Percentiles rank a stretch among this genome's conserved stretches.
phyloP scores from a whole-genome alignment of 2,888 invertebrate genomes.

The Cerceris ruficornis region DNA sequence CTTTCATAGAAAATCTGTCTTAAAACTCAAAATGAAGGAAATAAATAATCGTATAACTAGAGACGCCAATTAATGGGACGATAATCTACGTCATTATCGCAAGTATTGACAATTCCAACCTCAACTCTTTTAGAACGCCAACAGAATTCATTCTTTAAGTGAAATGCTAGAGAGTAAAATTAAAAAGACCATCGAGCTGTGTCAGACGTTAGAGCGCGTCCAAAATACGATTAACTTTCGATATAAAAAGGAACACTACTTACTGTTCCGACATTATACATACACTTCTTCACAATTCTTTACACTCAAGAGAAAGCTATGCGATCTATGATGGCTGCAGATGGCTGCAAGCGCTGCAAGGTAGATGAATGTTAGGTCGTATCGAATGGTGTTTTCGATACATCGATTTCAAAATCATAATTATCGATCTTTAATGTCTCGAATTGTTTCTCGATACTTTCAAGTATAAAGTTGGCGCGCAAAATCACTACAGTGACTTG shows the following conservation, averaged over 20 bases:
- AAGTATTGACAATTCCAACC: constrained; percentile 69
- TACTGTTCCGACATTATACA: constrained; percentile 77
- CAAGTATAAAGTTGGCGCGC: no score
- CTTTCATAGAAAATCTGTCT: no score
- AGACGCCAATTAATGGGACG: constrained; percentile 18
- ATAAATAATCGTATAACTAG: neutral
- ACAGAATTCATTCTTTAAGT: neutral
- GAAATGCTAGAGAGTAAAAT: neutral
- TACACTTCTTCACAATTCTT: constrained; percentile 39
- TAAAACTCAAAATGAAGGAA: no score
- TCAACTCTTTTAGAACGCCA: constrained; percentile 28
- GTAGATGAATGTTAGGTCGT: constrained; percentile 15
- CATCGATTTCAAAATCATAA: constrained; percentile 9
- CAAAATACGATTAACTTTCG: neutral
- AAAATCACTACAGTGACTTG: neutral
- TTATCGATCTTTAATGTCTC: constrained; percentile 6
- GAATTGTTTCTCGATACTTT: no score
- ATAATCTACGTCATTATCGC: constrained; percentile 68
- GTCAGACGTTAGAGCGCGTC: neutral
- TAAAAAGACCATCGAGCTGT: no score
- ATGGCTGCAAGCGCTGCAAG: constrained; percentile 13
- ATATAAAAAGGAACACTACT: constrained; percentile 58
- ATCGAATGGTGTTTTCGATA: constrained; percentile 38
- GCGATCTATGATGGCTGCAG: constrained; percentile 22
- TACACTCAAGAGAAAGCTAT: constrained; percentile 29